Base-by-base conservation (phyloP, 2,888 invertebrate species). In the Aspidiotus destructor region DNA sequence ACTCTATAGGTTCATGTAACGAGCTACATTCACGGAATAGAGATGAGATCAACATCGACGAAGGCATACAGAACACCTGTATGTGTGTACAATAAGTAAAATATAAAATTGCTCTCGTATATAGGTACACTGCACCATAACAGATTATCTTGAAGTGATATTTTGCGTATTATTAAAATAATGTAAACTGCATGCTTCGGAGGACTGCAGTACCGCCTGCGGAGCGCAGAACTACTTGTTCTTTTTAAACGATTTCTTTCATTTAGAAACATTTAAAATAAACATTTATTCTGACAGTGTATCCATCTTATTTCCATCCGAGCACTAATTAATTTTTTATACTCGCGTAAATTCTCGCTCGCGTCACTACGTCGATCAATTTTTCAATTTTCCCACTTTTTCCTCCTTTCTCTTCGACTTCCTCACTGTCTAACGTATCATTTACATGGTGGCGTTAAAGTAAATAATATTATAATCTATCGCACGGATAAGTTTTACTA, bases 191-290 rank as follows among this genome's bases (percentile, higher is more conserved):
- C 28, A 28, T 28, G 28, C 28, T 28, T 28, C 28, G 28, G 28
- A 28, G 28, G 28, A 28, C 28, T 28, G 63, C 63, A 63, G 41
- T 54, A 63, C 63, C 63, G 63, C 63, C 63, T 53, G 63, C 63
- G 63, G 63, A 63, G 63, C 53, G 53, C 63, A 63, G 63, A 63
- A 63, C 63, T 63, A 63, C 63, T 63, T 63, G 63, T 63, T 63
- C 53, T 53, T 53, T 63, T 63, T 63, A 63, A 63, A 63, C 53
- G 63, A 63, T 53, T 63, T 63, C 63, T 63, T 63, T 63, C 52
- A 41, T 53, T 53, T 10, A 28, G 28, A 41, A n/a, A 54, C 53
- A 48, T 63, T 63, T 63, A 63, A 63, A 63, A 63, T 63, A 63
- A 63, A 63, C 63, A 63, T 63, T 63, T 63, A 63, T 63, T 63